These are phyloP conservation scores for Eristalinus sepulchralis DNA, from an alignment of 2,888 invertebrate species.

Conservation along the genomic window DNA sequence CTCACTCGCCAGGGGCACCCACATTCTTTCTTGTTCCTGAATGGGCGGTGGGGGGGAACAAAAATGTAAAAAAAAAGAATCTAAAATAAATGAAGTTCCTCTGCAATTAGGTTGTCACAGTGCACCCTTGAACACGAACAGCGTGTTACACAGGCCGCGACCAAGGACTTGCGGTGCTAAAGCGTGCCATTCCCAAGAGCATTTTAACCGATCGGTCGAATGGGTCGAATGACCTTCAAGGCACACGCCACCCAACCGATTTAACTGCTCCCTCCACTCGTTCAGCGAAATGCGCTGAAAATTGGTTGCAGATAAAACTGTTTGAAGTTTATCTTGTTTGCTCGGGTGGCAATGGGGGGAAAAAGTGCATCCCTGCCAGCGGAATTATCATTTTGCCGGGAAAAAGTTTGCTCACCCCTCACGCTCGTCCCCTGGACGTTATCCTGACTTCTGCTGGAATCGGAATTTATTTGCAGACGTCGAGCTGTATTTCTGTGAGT, in stretches of 20 bases:
- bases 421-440: neutral
- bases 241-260: neutral
- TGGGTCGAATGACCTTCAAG: conserved; percentile 9
- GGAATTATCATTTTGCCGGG: conserved; percentile 51
- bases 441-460: conserved; percentile 16
- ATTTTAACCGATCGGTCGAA: neutral
- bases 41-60: too few relatives aligned
- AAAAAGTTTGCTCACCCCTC: conserved; percentile 34
- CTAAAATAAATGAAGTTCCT: conserved; percentile 54
- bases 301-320: conserved; percentile 69
- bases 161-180: conserved; percentile 9
- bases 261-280: neutral
- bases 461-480: conserved; percentile 27
- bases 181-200: neutral
- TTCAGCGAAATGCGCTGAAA: conserved; percentile 63
- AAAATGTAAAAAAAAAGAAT: neutral
- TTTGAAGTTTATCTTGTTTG: conserved; percentile 54
- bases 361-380: conserved; percentile 41
- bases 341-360: neutral
- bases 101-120: conserved; percentile 70
- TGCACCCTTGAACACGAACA: conserved; percentile 34
- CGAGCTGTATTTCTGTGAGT: neutral
- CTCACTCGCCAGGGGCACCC: neutral
- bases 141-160: conserved; percentile 37
- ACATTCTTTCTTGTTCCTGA: too few relatives aligned